A percentile compares a stretch with the other conserved stretches of the same genome.
Conservation (phyloP, 2,113 vertebrate genomes). For the Sigmodon hispidus region DNA sequence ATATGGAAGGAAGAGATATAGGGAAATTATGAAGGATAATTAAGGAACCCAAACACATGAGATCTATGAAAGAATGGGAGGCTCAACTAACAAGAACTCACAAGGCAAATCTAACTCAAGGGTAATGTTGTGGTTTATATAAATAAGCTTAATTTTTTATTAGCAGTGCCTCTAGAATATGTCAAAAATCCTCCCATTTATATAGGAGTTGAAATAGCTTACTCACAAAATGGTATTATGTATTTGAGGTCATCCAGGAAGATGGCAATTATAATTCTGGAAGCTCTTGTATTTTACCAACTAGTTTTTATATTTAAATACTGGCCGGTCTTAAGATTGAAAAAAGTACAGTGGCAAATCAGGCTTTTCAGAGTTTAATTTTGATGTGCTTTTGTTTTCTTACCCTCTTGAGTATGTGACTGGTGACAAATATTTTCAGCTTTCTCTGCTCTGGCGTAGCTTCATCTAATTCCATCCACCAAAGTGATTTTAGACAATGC, state of each 20-base stretch:
- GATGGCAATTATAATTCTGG: not conserved
- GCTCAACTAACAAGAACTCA: not conserved
- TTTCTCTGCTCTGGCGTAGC: not conserved
- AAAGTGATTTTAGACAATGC: conserved; percentile 39
- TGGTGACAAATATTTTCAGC: not conserved
- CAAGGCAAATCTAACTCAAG: not conserved
- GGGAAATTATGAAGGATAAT: not conserved
- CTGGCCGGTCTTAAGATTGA: not conserved
- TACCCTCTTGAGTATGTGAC: not conserved
- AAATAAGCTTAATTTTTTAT: conserved; percentile 14
- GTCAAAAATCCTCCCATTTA: not conserved
- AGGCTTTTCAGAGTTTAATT: conserved; percentile 9
- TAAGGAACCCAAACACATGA: not conserved
- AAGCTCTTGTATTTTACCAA: not conserved
- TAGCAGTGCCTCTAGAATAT: not conserved
- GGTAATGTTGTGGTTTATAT: not conserved
- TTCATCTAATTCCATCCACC: not conserved
- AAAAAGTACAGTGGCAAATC: not conserved
- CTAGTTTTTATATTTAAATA: conserved; percentile 13
- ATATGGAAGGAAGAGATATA: not conserved
- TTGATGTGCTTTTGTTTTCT: not conserved
- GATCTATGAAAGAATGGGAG: not conserved
- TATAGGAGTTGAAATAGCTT: not conserved
- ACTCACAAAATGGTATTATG: conserved; percentile 17
- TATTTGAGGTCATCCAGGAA: conserved; percentile 7